Evolutionary conservation across 2,113 vertebrate genomes (phyloP).

Genomic region (Fulica atra): DNA sequence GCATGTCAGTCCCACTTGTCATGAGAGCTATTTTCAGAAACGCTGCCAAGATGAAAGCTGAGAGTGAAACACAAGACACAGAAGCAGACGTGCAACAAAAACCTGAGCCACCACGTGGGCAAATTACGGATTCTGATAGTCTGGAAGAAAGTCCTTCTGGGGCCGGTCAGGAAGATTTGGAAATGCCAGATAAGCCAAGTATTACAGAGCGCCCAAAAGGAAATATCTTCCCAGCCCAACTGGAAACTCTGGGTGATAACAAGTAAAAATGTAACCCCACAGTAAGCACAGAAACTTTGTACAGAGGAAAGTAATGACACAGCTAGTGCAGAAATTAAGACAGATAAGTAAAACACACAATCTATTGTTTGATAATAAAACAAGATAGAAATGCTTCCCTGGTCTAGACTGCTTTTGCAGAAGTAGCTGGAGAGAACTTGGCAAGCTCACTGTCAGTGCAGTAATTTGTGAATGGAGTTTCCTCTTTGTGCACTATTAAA

Average conservation of each 20-base stretch:
- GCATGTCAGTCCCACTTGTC: slow-evolving; percentile 82
- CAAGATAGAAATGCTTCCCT: background rate
- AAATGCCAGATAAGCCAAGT: background rate
- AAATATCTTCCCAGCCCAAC: background rate
- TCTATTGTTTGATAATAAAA: background rate
- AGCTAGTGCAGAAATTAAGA: background rate
- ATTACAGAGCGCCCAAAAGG: background rate
- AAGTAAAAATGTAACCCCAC: background rate
- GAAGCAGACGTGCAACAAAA: background rate
- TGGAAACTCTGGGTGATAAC: background rate
- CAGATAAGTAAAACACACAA: background rate
- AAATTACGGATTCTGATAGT: background rate
- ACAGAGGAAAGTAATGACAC: background rate
- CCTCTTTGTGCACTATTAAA: background rate
- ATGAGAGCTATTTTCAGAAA: slow-evolving; percentile 77
- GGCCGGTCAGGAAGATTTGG: background rate
- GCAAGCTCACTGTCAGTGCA: background rate
- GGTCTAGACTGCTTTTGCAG: background rate
- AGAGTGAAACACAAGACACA: background rate
- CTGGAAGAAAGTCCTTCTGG: background rate
- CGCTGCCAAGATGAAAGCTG: slow-evolving; percentile 2
- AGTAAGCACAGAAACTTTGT: background rate
- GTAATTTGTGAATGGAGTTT: background rate
- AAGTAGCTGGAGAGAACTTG: background rate
- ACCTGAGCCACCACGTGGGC: background rate